A percentile compares a stretch with the other conserved stretches of the same genome.
Evolutionary conservation across 2,888 invertebrate species (phyloP).

Genomic region (Eurytoma adleriae): DNA sequence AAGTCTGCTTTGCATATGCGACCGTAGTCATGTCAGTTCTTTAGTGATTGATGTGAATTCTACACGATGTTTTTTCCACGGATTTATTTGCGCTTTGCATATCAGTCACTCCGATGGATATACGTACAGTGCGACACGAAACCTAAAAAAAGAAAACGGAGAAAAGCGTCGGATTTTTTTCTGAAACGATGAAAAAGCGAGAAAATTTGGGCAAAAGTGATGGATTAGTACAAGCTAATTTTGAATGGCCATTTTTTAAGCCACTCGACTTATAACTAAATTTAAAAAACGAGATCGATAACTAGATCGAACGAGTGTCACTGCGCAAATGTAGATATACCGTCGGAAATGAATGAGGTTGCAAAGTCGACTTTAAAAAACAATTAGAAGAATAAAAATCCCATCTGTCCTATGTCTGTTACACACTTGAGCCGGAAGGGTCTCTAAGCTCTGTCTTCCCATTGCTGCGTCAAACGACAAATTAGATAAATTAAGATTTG

Average conservation of each 20-base stretch:
- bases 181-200: background rate
- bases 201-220: too few species aligned
- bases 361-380: constrained; percentile 22
- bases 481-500: constrained; percentile 74
- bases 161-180: background rate
- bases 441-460: constrained; percentile 76
- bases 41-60: background rate
- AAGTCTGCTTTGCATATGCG: background rate
- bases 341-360: constrained; percentile 31
- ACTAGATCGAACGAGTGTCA: too few species aligned
- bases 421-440: constrained; percentile 70
- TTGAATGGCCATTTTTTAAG: background rate
- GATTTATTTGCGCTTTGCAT: constrained; percentile 31
- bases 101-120: constrained; percentile 22
- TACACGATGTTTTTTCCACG: constrained; percentile 26
- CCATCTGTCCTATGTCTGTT: constrained; percentile 60
- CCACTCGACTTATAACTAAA: background rate
- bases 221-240: background rate
- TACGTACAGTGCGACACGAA: too few species aligned
- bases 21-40: background rate
- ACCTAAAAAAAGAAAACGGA: background rate
- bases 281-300: background rate
- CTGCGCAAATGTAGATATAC: background rate
- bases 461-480: constrained; percentile 75
- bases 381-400: background rate